Evolutionary conservation across 2,888 invertebrate species (phyloP), one percentile per base, ranked within the genome.

Genomic region (Nebria salina): DNA sequence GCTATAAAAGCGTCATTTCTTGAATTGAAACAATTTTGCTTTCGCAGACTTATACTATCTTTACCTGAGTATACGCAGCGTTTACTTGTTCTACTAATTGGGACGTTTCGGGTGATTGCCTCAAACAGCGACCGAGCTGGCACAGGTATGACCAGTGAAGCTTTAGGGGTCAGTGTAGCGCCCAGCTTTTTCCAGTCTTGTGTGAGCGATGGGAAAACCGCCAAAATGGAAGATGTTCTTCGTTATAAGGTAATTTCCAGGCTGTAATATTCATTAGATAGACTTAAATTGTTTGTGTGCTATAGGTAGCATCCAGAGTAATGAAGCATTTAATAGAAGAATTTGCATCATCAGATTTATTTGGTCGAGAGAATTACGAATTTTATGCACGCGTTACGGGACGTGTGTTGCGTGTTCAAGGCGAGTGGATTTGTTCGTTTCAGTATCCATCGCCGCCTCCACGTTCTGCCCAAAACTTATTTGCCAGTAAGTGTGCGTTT

Each of bases 311-410:
- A 84, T 98, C 98, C 64, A 93, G 95, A 86, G 97, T 99, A 84
- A 97, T 98, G 95, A 97, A 98, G 87, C 96, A 98, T 88, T 93
- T 99, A 89, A 98, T 99, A 86, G 98, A 98, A 89, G 97, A 98
- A 90, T 99, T 98, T 91, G 98, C 98, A 82, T 95, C 97, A 64
- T 96, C 96, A 83, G 97, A 98, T 89, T 92, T 99, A 85, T 99
- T 99, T 89, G 98, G 98, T 1, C 93, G 96, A 75, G 95, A 95
- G 83, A 97, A 97, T 90, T 98, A 98, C 88, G 97, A 97, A 89
- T 98, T 96, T 89, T 98, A 98, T 89, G 97, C 97, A 41, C 92
- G 97, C 65, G 97, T 98, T 82, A 98, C 97, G 25, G 98, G 98
- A 0, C 92, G 97, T 79, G 96, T 98, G 84, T 91, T 98, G 83